phyloP scores from a whole-genome alignment of 2,888 invertebrate genomes.

The Panorpa germanica region DNA sequence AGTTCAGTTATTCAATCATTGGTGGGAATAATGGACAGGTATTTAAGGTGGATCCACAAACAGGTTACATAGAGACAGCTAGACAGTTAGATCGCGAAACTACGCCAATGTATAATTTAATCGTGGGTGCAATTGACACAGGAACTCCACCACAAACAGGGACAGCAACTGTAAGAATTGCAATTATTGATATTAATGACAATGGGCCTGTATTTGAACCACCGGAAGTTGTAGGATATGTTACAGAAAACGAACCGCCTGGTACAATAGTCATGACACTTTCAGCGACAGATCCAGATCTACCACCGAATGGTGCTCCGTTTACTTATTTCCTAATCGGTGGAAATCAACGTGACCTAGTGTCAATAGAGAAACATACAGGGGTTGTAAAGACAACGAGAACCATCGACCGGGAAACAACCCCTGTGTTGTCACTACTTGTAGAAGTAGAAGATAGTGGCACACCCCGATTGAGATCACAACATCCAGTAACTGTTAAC shows the following conservation, averaged over 20 bases:
- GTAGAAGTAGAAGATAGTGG: constrained; percentile 84
- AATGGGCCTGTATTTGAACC: constrained; percentile 74
- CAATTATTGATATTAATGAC: constrained; percentile 76
- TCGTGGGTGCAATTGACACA: constrained; percentile 75
- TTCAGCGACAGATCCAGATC: constrained; percentile 74
- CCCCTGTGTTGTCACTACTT: constrained; percentile 50
- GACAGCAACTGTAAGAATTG: constrained; percentile 65
- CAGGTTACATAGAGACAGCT: constrained; percentile 65
- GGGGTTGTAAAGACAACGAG: constrained; percentile 63
- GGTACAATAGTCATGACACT: constrained; percentile 69
- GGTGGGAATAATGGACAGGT: constrained; percentile 66
- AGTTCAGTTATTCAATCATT: constrained; percentile 78
- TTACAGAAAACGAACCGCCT: constrained; percentile 73
- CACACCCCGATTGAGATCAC: constrained; percentile 61
- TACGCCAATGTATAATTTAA: constrained; percentile 49
- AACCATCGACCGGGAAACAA: constrained; percentile 65
- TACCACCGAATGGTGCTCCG: constrained; percentile 80
- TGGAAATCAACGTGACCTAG: constrained; percentile 55
- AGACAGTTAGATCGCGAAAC: constrained; percentile 65
- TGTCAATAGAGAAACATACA: constrained; percentile 59
- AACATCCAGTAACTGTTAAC: constrained; percentile 53
- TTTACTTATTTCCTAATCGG: constrained; percentile 66
- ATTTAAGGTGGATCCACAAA: constrained; percentile 75
- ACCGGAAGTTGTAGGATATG: constrained; percentile 48
- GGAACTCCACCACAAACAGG: constrained; percentile 83